phyloP scores from a whole-genome alignment of 1,140 invertebrate species.

The Phortica variegata region DNA sequence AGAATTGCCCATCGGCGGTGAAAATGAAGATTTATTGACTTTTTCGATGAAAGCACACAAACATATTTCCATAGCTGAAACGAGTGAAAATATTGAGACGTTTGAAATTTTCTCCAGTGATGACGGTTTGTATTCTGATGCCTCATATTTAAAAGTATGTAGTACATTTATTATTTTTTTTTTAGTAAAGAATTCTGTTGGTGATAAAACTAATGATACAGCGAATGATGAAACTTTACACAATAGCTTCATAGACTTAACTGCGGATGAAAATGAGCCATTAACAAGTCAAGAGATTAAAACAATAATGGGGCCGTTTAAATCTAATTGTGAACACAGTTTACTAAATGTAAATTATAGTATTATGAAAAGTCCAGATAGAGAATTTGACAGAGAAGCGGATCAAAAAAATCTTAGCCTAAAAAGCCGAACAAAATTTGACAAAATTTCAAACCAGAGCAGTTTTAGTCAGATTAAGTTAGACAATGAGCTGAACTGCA shows the following conservation, averaged over 20 bases:
- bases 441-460: no score
- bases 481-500: no score
- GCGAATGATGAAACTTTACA: neutral
- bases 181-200: conserved; percentile 37
- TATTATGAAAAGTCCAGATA: no score
- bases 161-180: conserved; percentile 8
- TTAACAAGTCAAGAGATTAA: no score
- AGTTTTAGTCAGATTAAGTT: no score
- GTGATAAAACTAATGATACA: conserved; percentile 1
- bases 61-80: neutral
- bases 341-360: no score
- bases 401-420: no score
- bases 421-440: no score
- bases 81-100: conserved; percentile 8
- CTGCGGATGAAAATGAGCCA: neutral
- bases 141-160: neutral
- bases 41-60: conserved; percentile 14
- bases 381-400: no score
- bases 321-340: no score
- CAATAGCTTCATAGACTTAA: conserved; percentile 18
- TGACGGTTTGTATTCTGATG: conserved; percentile 24
- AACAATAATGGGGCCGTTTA: no score
- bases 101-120: conserved; percentile 40
- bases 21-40: conserved; percentile 12
- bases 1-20: neutral